A percentile compares a stretch with the other conserved stretches of the same genome.
Evolutionary conservation across 2,113 vertebrate species (phyloP).

Genomic region (Hippoglossus stenolepis): DNA sequence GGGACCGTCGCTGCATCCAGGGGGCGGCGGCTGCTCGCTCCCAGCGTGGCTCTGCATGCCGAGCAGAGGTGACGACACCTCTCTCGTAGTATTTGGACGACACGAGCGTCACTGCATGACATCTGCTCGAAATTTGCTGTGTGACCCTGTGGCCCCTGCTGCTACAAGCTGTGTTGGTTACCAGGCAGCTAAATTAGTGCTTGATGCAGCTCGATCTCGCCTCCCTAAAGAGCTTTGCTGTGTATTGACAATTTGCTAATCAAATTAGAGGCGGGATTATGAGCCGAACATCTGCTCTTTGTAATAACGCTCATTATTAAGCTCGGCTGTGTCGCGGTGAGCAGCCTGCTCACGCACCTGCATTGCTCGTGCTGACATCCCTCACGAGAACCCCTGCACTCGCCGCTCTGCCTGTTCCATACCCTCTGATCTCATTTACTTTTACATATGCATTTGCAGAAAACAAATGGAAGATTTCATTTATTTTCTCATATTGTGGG

Average conservation of each 20-base stretch:
- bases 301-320: constrained; percentile 67
- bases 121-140: constrained; percentile 41
- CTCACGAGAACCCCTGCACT: not conserved
- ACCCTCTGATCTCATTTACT: constrained; percentile 23
- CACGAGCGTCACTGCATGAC: not conserved
- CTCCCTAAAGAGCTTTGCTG: constrained; percentile 50
- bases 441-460: constrained; percentile 21
- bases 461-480: constrained; percentile 51
- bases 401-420: not conserved
- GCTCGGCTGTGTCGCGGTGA: constrained; percentile 10
- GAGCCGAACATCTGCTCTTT: constrained; percentile 69
- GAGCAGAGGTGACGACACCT: constrained; percentile 9
- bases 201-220: constrained; percentile 28
- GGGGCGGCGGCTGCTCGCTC: constrained; percentile 7
- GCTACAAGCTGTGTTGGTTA: constrained; percentile 20
- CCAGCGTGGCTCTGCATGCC: constrained; percentile 7
- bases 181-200: constrained; percentile 47
- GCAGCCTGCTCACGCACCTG: constrained; percentile 26
- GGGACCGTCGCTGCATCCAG: not conserved
- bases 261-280: constrained; percentile 66
- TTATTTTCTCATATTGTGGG: not conserved
- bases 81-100: constrained; percentile 17
- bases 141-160: constrained; percentile 24
- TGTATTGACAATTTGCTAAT: constrained; percentile 71
- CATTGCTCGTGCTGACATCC: not conserved